Base-by-base conservation (phyloP, 2,113 vertebrate genomes). In the Pangasianodon gigas region DNA sequence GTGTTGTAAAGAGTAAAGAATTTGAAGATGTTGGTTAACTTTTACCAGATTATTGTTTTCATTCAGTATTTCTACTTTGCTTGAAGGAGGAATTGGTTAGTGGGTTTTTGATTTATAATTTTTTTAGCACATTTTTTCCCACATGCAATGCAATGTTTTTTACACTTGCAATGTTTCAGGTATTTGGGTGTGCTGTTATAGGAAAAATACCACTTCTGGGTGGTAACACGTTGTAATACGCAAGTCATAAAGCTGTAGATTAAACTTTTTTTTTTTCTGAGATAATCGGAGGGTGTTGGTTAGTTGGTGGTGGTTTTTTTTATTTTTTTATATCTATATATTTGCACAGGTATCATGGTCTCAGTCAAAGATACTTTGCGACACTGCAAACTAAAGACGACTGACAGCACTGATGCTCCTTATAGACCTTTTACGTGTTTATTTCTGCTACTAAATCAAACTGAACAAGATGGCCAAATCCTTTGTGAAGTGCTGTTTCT, bases 391-490 rank as follows among this genome's bases (percentile, higher is more conserved):
- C 44, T 79, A 6, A 29, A 48, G 2, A 29, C 2, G 1, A 16
- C 46, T 3, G 2, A 48, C 19, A 29, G 24, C 75, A 26, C 44
- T 46, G 79, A 6, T 54, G 29, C 51, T 54, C 6, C 79, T 54
- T 21, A 32, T 56, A 56, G 16, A 54, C 51, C 29, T 26, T 48
- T 77, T 48, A 11, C 9, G 1, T 46, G 1, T 77, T 77, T 77
- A 77, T 48, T 77, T 80, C 26, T 16, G 46, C 26, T 18, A 14
- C 77, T 52, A n/a, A 51, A 56, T 74, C 10, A 74, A 56, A 16
- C 58, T 44, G 37, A 71, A 54, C 56, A 19, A n/a, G 21, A 58
- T 54, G 4, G 21, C 83, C 58, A 91, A 89, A 87, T 85, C 48
- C 29, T 91, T 85, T 62, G 41, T 46, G 9, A 11, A 26, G 74